Evolutionary conservation across 1,140 invertebrate species (phyloP).

Genomic region (Papilio xuthus): DNA sequence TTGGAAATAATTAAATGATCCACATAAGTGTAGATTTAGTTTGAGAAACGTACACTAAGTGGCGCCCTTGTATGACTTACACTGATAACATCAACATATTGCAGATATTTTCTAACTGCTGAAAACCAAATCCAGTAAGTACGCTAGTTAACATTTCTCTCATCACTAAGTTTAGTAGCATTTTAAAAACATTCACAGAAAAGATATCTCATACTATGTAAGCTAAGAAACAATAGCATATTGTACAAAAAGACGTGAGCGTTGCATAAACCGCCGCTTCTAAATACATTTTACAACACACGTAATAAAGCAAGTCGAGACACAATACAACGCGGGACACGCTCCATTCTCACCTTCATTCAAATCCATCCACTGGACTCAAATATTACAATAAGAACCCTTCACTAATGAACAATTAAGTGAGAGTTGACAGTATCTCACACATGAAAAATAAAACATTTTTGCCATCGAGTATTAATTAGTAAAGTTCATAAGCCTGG

Average conservation of each 20-base stretch:
- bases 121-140: background rate
- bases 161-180: background rate
- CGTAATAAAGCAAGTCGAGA: conserved; percentile 3
- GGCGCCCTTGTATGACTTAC: background rate
- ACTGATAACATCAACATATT: background rate
- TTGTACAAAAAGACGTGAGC: conserved; percentile 19
- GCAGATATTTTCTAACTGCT: background rate
- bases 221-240: conserved; percentile 16
- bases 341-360: conserved; percentile 16
- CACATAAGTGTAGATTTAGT: too few relatives aligned
- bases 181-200: conserved; percentile 7
- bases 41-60: background rate
- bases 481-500: too few relatives aligned
- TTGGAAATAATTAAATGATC: too few relatives aligned
- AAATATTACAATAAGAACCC: background rate
- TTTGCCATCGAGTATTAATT: background rate
- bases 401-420: background rate
- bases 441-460: background rate
- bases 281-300: conserved; percentile 27
- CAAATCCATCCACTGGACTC: conserved; percentile 15
- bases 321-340: conserved; percentile 7
- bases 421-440: background rate
- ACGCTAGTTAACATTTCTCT: background rate
- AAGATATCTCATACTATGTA: conserved; percentile 10
- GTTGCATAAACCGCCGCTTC: conserved; percentile 13